Evolutionary conservation across 1,140 invertebrate genomes (phyloP).

Genomic region (Drosophila repletoides): DNA sequence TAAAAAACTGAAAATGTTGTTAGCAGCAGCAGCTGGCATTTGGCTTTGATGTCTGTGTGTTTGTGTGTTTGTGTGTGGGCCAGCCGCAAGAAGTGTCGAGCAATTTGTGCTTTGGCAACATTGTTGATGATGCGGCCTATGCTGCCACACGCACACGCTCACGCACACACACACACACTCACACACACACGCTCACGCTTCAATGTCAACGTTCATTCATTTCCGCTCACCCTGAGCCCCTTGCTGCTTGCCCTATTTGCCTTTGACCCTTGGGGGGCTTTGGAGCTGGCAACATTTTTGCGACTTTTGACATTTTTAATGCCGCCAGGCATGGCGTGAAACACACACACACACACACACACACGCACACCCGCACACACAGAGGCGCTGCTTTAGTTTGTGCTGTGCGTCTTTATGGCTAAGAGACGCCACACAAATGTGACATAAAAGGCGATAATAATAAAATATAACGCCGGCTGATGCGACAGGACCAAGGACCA

Average conservation of each 20-base stretch:
- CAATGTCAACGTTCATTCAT: conserved; percentile 76
- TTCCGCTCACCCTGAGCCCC: conserved; percentile 9
- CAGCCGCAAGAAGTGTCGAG: conserved; percentile 63
- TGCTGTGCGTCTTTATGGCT: conserved; percentile 78
- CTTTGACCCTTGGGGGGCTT: conserved; percentile 28
- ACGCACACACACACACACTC: conserved; percentile 17
- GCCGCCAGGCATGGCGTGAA: conserved; percentile 73
- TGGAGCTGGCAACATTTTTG: conserved; percentile 73
- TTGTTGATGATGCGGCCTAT: conserved; percentile 59
- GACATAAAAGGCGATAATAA: conserved; percentile 80
- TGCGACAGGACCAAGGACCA: neutral
- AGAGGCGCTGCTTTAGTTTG: conserved; percentile 68
- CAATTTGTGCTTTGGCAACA: conserved; percentile 75
- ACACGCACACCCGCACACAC: conserved; percentile 4
- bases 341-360: conserved; percentile 41
- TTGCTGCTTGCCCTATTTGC: conserved; percentile 34
- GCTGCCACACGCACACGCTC: conserved; percentile 21
- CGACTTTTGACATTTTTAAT: conserved; percentile 80
- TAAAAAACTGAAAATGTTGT: conserved; percentile 11
- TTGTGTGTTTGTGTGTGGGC: too few relatives aligned
- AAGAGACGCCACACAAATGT: conserved; percentile 79
- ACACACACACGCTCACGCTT: conserved; percentile 33
- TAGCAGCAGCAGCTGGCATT: neutral
- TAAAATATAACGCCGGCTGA: conserved; percentile 68
- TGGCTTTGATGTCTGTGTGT: conserved; percentile 69